Evolutionary conservation across 2,888 invertebrate species (phyloP).

Genomic region (Nowickia ferox): DNA sequence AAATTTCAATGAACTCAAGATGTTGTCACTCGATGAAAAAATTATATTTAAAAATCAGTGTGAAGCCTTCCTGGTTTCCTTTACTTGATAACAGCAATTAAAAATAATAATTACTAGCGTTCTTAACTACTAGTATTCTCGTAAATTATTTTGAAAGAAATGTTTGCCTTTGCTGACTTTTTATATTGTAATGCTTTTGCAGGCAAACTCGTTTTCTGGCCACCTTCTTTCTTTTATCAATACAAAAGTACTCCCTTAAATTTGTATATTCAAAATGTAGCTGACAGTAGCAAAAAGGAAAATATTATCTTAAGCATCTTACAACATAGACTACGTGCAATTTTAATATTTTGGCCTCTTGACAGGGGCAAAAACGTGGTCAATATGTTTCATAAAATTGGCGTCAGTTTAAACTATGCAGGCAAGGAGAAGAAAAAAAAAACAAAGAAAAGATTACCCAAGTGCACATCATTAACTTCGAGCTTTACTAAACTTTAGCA

Average conservation of each 20-base stretch:
- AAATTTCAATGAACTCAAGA: no score
- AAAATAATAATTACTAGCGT: no score
- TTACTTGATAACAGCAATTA: no score
- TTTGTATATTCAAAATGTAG: slow-evolving; percentile 65
- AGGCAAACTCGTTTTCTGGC: slow-evolving; percentile 1
- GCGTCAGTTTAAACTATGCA: slow-evolving; percentile 55
- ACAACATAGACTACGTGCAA: slow-evolving; percentile 64
- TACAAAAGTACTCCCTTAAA: slow-evolving; percentile 50
- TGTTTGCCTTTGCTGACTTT: no score
- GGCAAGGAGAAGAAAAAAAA: slow-evolving; percentile 14
- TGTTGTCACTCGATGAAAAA: no score
- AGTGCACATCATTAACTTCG: slow-evolving; percentile 66
- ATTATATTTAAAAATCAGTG: no score
- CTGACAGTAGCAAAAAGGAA: slow-evolving; percentile 24
- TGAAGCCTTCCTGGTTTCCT: no score
- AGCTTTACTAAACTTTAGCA: slow-evolving; percentile 46
- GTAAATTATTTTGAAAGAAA: no score
- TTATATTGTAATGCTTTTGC: no score
- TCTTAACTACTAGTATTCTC: no score
- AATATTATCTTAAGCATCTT: slow-evolving; percentile 58
- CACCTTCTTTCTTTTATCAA: slow-evolving; percentile 31
- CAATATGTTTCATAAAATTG: slow-evolving; percentile 70
- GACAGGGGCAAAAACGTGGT: slow-evolving; percentile 68
- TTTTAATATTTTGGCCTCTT: slow-evolving; percentile 69
- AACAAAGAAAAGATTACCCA: slow-evolving; percentile 6